Conservation (phyloP, 2,888 invertebrate species). For the Flexamia atlantica region DNA sequence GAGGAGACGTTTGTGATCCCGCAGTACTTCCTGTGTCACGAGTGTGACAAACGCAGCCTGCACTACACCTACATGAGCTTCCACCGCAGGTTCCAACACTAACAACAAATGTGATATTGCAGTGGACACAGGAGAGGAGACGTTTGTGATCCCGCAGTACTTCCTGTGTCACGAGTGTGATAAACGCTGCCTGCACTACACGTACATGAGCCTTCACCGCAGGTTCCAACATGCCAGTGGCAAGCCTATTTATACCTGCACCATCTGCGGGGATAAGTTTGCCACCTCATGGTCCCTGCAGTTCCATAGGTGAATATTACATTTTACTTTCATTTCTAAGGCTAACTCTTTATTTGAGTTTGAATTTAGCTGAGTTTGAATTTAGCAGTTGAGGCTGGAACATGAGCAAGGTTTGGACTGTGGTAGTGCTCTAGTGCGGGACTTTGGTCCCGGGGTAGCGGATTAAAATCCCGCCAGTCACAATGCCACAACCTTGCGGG, state of each 20-base stretch:
- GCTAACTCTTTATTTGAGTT: no score
- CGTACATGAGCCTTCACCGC: slow-evolving; percentile 67
- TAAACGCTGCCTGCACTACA: slow-evolving; percentile 67
- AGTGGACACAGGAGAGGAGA: slow-evolving; percentile 26
- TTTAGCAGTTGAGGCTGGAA: no score
- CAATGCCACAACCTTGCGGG: no score
- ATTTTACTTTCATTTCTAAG: no score
- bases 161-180: slow-evolving; percentile 67
- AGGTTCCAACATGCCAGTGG: slow-evolving; percentile 49
- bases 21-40: slow-evolving; percentile 67
- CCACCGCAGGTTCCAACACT: slow-evolving; percentile 64
- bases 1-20: slow-evolving; percentile 61
- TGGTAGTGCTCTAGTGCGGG: no score
- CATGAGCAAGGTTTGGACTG: no score
- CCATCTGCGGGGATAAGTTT: slow-evolving; percentile 38
- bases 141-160: slow-evolving; percentile 64
- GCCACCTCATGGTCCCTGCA: slow-evolving; percentile 42
- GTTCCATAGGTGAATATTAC: slow-evolving; percentile 56
- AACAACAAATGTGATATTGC: neutral
- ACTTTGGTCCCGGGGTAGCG: no score
- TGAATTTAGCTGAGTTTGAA: no score
- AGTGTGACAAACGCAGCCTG: slow-evolving; percentile 66
- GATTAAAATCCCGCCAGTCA: no score
- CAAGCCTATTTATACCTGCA: slow-evolving; percentile 16
- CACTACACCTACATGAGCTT: slow-evolving; percentile 68